A percentile compares a stretch with the other conserved stretches of the same genome.
Conservation (phyloP, 2,797 vertebrate species). For the Iguana delicatissima region DNA sequence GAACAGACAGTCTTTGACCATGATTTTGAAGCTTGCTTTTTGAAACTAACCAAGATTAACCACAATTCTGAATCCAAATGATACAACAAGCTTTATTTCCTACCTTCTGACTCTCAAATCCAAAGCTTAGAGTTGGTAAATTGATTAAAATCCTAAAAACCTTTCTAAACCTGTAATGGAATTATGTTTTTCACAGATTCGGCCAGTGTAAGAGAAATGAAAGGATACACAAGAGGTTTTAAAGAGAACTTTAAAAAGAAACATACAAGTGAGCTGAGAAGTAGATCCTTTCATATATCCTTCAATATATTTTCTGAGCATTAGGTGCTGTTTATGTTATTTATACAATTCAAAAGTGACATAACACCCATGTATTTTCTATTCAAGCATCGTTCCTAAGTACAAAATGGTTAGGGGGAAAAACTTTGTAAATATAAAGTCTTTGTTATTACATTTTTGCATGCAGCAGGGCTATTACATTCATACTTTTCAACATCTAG, state of each 20-base stretch:
- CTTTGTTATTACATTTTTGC: background rate
- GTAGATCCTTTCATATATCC: too few relatives aligned
- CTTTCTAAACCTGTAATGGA: constrained; percentile 30
- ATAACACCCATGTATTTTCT: background rate
- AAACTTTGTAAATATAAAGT: constrained; percentile 28
- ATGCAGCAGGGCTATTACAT: constrained; percentile 43
- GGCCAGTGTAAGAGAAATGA: background rate
- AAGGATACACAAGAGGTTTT: constrained; percentile 1
- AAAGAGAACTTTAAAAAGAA: background rate
- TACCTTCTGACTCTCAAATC: constrained; percentile 37
- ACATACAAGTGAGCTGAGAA: too few relatives aligned
- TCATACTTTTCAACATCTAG: constrained; percentile 23
- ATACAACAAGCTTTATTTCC: constrained; percentile 20
- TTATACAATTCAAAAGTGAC: background rate
- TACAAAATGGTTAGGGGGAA: constrained; percentile 17
- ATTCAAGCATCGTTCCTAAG: background rate
- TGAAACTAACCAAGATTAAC: background rate
- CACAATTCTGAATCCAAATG: background rate
- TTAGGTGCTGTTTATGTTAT: background rate
- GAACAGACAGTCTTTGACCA: background rate
- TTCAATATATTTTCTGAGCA: background rate
- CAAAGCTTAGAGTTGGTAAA: constrained; percentile 41
- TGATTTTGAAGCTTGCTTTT: background rate
- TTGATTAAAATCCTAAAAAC: constrained; percentile 26
- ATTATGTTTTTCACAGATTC: constrained; percentile 14